Conservation (phyloP, 2,888 invertebrate genomes). For the Drosophila sordidula region DNA sequence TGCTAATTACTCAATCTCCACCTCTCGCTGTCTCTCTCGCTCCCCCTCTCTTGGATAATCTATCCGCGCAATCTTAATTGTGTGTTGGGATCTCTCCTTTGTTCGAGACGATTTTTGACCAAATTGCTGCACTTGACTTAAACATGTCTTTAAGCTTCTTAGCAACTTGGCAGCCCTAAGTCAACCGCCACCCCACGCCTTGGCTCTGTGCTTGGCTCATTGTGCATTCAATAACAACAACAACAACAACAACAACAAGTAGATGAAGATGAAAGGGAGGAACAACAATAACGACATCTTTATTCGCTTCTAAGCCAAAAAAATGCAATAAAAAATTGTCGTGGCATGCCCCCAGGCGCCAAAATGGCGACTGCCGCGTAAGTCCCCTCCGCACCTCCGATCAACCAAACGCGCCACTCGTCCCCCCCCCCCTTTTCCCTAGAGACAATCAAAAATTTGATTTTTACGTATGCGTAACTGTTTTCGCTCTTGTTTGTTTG, state of each 20-base stretch:
- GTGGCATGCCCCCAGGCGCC: constrained; percentile 45
- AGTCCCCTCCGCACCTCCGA: background rate
- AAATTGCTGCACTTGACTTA: constrained; percentile 24
- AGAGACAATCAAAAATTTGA: constrained; percentile 68
- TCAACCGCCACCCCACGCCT: no score
- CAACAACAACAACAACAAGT: constrained; percentile 19
- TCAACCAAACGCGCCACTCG: background rate
- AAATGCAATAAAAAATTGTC: constrained; percentile 67
- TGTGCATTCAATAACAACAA: constrained; percentile 34
- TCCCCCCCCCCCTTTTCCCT: background rate
- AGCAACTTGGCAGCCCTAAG: constrained; percentile 15
- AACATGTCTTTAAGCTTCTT: constrained; percentile 36
- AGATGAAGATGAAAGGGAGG: background rate
- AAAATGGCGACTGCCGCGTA: constrained; percentile 30
- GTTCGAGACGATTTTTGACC: constrained; percentile 1
- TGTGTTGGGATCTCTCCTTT: constrained; percentile 9
- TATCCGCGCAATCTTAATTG: constrained; percentile 14
- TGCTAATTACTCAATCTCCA: constrained; percentile 2
- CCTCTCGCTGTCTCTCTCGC: background rate
- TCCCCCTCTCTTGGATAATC: background rate
- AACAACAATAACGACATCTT: constrained; percentile 47
- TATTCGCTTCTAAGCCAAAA: constrained; percentile 55
- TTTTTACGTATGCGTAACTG: constrained; percentile 76
- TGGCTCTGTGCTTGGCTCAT: background rate
- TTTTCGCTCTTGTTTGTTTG: constrained; percentile 55